Evolutionary conservation across 1,140 invertebrate genomes (phyloP), one percentile per base, ranked within the genome.

Genomic region (Eupeodes corollae): DNA sequence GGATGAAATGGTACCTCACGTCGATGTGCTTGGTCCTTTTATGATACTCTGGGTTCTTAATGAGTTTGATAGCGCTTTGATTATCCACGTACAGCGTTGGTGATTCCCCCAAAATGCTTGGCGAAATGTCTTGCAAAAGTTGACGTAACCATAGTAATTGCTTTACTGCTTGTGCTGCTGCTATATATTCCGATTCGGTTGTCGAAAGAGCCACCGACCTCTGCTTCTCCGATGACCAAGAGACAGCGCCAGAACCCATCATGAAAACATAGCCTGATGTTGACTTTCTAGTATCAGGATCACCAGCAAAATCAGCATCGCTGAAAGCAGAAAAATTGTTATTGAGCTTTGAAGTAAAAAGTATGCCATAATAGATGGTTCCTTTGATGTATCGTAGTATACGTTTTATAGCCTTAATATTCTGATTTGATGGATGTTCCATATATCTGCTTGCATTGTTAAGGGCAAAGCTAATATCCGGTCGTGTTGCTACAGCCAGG

Each of bases 261-360:
- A 57, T 47, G 51, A 67, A 68, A 9, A 68, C 48, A 51, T 57
- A 64, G 14, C 70, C 68, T 21, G 56, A 55, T 8, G 50, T 63
- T 11, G 64, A 71, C 49, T 60, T 62, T 47, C 70, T 51, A 34
- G 55, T 52, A 12, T 61, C 45, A 30, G 51, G 41, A 53, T 65
- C 57, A 18, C 56, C 56, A 14, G 63, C 69, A 54, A 57, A 72
- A 47, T 73, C 71, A 15, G 70, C 54, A 47, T 73, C 37, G 62
- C 63, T 48, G 50, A 55, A 55, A 37, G 59, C 55, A 43, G 42
- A 44, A 53, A 68, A 35, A 19, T 35, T 46, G 26, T 46, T n/a
- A 43, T 41, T 34, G 18, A 46, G 2, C 5, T 44, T 49, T 12
- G 8, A 31, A 31, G 33, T 48, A 47, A 55, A 50, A 18, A 18